Base-by-base conservation (phyloP, 1,140 invertebrate genomes). In the Paraescarpia echinospica region DNA sequence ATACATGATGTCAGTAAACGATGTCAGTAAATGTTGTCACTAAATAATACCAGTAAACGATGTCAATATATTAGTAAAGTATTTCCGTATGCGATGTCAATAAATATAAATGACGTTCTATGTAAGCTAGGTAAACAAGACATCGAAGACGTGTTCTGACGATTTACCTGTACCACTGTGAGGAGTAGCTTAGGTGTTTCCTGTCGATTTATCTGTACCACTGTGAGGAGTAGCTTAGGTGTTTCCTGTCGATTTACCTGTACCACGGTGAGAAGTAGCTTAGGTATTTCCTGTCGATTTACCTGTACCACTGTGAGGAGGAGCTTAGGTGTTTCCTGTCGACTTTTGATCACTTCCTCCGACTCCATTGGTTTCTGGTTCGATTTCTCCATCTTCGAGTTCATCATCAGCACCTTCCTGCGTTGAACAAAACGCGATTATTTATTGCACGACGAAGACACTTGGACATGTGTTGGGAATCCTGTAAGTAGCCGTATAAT, bases 301-400 rank as follows among this genome's bases (percentile, higher is more conserved):
- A 93, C 92, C 90, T 91, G 89, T n/a, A 93, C 77, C 33, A 93
- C 92, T 6, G 92, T 93, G 18, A 41, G 92, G 35, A 93, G 27
- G 1, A 93, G 77, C 59, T 91, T 93, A 6, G 92, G 92, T 9
- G 92, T 93, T 9, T 59, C 92, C 27, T 91, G 35, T 18, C 90
- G 33, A 91, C 48, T 91, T 59, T 94, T 94, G 90, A 96, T 95
- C 89, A 96, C 95, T 88, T 95, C 94, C 92, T 95, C 94, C 1
- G 94, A 93, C 33, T 94, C 94, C 6, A 94, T 93, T 90, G 9
- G 9, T 89, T 92, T 77, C 33, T 92, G 33, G 34, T 48, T 92
- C 34, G 48, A 88, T 51, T 34, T 33, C 48, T 92, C 92, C 12
- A 34, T 89, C 88, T 92, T 34, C 31, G 33, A 51, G 14, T 92